Evolutionary conservation across 2,797 vertebrate genomes (phyloP).

Genomic region (Sardinella longiceps): DNA sequence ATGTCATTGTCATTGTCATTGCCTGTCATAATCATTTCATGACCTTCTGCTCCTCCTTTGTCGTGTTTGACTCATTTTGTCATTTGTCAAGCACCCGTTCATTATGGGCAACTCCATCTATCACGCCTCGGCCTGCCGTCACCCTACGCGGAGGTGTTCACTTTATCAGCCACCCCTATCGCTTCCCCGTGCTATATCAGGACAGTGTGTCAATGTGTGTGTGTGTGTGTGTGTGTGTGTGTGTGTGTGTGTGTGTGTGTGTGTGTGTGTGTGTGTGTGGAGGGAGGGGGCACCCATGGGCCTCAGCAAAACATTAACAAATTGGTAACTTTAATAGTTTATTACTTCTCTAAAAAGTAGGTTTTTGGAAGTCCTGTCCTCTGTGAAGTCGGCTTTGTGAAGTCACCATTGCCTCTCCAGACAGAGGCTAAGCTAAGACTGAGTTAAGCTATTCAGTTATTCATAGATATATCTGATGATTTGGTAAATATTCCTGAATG

Average conservation of each 20-base stretch:
- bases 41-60: slow-evolving; percentile 50
- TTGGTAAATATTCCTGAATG: no score
- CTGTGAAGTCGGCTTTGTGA: not conserved
- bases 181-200: not conserved
- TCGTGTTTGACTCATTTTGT: slow-evolving; percentile 42
- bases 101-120: slow-evolving; percentile 47
- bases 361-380: not conserved
- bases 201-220: not conserved
- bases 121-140: slow-evolving; percentile 33
- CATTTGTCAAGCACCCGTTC: slow-evolving; percentile 43
- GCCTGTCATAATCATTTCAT: slow-evolving; percentile 40
- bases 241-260: no score
- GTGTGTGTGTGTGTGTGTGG: no score
- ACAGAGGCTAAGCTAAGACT: no score
- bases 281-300: not conserved
- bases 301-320: not conserved
- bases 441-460: no score
- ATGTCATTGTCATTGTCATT: slow-evolving; percentile 42
- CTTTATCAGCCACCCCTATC: slow-evolving; percentile 19
- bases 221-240: no score
- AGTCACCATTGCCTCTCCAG: not conserved
- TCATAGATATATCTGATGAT: no score
- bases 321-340: not conserved
- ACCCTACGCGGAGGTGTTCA: slow-evolving; percentile 12
- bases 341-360: not conserved